These are phyloP conservation scores for Mechanitis mazaeus DNA, from an alignment of 2,888 invertebrate genomes.

Conservation along the genomic window DNA sequence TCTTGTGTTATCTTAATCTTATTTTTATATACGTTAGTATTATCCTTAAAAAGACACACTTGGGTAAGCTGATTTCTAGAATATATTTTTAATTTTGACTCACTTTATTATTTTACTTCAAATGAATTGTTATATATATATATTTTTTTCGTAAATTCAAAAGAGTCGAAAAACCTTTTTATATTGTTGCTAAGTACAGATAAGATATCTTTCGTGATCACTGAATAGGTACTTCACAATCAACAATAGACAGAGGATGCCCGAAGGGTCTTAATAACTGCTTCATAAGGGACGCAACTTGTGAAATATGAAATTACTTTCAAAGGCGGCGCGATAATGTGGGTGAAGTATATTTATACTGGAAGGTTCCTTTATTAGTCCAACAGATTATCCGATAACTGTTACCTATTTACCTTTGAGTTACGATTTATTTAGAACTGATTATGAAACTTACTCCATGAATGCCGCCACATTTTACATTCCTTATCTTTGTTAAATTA, in stretches of 20 bases:
- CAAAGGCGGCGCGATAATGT: conserved; percentile 28
- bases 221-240: conserved; percentile 3
- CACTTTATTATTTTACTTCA: too few species aligned
- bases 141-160: too few species aligned
- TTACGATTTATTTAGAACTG: neutral
- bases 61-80: too few species aligned
- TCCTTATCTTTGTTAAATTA: too few species aligned
- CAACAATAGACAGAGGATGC: conserved; percentile 8
- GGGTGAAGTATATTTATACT: conserved; percentile 36
- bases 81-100: too few species aligned
- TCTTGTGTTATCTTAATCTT: conserved; percentile 34
- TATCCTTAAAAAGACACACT: neutral
- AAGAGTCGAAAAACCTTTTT: neutral
- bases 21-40: conserved; percentile 13
- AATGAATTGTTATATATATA: too few species aligned
- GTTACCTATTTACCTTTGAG: conserved; percentile 3
- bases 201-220: neutral
- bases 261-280: conserved; percentile 15
- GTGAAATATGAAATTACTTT: conserved; percentile 30
- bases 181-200: neutral
- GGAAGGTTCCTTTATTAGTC: conserved; percentile 44
- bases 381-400: conserved; percentile 39
- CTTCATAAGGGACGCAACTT: conserved; percentile 14
- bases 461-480: too few species aligned
- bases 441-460: too few species aligned